Percentiles rank a stretch among this genome's conserved stretches.
Conservation (phyloP, 1,140 invertebrate species). For the Drosophila kikkawai region DNA sequence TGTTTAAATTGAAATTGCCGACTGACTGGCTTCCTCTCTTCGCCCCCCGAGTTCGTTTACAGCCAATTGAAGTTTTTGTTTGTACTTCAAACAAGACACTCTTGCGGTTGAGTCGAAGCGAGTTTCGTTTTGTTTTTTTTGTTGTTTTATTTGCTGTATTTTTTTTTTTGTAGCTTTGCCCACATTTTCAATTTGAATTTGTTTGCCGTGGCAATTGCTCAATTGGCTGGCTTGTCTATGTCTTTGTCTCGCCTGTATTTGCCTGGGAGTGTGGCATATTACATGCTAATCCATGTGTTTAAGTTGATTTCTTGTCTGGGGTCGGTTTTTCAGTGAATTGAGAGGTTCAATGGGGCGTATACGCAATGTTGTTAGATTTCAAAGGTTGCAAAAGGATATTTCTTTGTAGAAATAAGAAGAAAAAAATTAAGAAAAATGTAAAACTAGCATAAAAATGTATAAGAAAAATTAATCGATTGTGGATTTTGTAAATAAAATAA, state of each 20-base stretch:
- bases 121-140: slow-evolving; percentile 15
- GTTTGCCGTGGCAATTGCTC: slow-evolving; percentile 82
- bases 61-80: slow-evolving; percentile 78
- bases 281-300: slow-evolving; percentile 77
- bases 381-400: background rate
- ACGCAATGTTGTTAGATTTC: slow-evolving; percentile 43
- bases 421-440: background rate
- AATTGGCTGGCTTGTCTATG: slow-evolving; percentile 70
- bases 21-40: slow-evolving; percentile 7
- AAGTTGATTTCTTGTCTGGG: slow-evolving; percentile 46
- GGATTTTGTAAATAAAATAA: background rate
- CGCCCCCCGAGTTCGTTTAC: slow-evolving; percentile 11
- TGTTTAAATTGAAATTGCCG: slow-evolving; percentile 72
- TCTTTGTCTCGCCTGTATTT: slow-evolving; percentile 29
- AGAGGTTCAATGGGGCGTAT: slow-evolving; percentile 61
- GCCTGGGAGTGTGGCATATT: slow-evolving; percentile 59
- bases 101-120: slow-evolving; percentile 46
- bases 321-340: slow-evolving; percentile 4
- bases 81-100: slow-evolving; percentile 74
- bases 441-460: background rate
- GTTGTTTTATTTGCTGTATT: slow-evolving; percentile 10
- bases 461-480: background rate
- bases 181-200: slow-evolving; percentile 84
- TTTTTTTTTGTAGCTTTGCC: slow-evolving; percentile 56
- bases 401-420: background rate